Evolutionary conservation across 1,140 invertebrate genomes (phyloP).

Genomic region (Pseudobourletiella spinata): DNA sequence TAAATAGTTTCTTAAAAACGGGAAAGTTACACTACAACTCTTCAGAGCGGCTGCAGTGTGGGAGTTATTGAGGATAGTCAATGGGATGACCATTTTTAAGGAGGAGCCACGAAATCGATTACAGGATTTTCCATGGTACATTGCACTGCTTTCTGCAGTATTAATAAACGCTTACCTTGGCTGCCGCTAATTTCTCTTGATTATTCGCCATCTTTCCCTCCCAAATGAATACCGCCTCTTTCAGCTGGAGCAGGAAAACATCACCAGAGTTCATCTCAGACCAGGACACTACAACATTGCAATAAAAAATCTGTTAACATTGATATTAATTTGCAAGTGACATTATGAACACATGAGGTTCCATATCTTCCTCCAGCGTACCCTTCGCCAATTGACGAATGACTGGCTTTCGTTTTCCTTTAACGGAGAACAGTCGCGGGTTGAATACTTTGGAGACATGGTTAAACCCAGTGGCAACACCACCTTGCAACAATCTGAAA

Average conservation of each 20-base stretch:
- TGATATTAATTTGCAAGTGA: neutral
- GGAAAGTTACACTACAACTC: too few relatives aligned
- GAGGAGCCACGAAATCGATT: too few relatives aligned
- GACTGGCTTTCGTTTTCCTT: slow-evolving; percentile 57
- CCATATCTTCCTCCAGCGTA: too few relatives aligned
- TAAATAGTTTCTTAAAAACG: too few relatives aligned
- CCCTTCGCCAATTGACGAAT: slow-evolving; percentile 53
- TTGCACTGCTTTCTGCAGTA: too few relatives aligned
- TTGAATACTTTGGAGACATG: slow-evolving; percentile 46
- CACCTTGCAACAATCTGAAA: slow-evolving; percentile 51
- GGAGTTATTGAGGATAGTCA: too few relatives aligned
- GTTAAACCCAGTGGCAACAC: slow-evolving; percentile 48
- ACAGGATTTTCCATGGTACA: neutral
- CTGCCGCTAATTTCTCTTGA: slow-evolving; percentile 56
- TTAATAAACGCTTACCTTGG: slow-evolving; percentile 36
- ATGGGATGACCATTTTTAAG: too few relatives aligned
- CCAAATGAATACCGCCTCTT: slow-evolving; percentile 65
- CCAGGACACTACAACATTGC: slow-evolving; percentile 54
- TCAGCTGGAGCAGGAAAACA: slow-evolving; percentile 71
- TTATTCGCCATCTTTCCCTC: slow-evolving; percentile 62
- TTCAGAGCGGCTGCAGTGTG: too few relatives aligned
- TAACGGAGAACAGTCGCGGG: slow-evolving; percentile 58
- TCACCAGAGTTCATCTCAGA: slow-evolving; percentile 73
- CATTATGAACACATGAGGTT: too few relatives aligned
- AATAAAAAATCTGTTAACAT: neutral